Conservation (phyloP, 1,140 invertebrate genomes). For the Drosophila ohnishii region DNA sequence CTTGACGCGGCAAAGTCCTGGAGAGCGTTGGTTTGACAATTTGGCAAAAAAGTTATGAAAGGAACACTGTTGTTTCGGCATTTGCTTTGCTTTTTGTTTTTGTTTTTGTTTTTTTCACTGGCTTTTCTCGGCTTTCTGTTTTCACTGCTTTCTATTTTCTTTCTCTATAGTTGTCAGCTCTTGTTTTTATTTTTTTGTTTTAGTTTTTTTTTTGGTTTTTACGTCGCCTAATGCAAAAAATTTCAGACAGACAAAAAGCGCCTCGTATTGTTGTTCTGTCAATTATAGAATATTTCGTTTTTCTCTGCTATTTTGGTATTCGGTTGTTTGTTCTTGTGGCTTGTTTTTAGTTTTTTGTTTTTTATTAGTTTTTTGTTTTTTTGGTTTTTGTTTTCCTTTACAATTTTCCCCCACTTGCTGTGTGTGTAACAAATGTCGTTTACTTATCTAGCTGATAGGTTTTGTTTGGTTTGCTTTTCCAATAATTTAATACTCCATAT, state of each 20-base stretch:
- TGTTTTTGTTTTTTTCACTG: conserved; percentile 43
- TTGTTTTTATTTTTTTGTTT: conserved; percentile 25
- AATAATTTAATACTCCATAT: conserved; percentile 77
- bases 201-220: conserved; percentile 25
- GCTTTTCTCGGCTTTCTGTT: conserved; percentile 24
- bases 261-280: conserved; percentile 65
- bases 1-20: conserved; percentile 66
- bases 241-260: conserved; percentile 74
- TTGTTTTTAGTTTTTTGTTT: conserved; percentile 13
- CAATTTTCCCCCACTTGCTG: conserved; percentile 56
- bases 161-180: conserved; percentile 23
- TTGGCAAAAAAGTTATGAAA: conserved; percentile 81
- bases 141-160: conserved; percentile 13
- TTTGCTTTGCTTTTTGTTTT: conserved; percentile 32
- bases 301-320: conserved; percentile 35
- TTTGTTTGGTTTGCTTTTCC: conserved; percentile 65
- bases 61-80: conserved; percentile 69
- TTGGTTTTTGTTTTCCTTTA: conserved; percentile 19
- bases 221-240: conserved; percentile 69
- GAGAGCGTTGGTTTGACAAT: conserved; percentile 81
- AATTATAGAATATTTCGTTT: conserved; percentile 64
- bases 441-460: conserved; percentile 78
- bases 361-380: conserved; percentile 13
- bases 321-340: conserved; percentile 17
- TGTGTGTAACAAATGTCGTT: conserved; percentile 70